Evolutionary conservation across 2,888 invertebrate species (phyloP), one percentile per base, ranked within the genome.

Genomic region (Lysandra bellargus): DNA sequence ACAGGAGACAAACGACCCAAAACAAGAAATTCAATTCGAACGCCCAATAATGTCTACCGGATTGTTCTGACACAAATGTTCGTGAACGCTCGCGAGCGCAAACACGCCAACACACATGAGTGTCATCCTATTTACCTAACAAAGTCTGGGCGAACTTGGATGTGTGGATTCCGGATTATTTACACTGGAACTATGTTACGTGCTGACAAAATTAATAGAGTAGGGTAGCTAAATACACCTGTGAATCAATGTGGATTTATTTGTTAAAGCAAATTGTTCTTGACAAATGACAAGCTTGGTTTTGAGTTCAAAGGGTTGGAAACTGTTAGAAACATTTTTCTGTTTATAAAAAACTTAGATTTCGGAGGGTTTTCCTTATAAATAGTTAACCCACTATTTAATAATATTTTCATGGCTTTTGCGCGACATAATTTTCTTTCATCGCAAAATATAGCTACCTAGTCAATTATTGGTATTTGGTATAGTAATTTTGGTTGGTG

Each of bases 101-200:
- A 83, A 83, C 82, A 83, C 69, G 74, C 79, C 77, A 80, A 81
- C 80, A 80, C 79, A 82, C 82, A 81, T 80, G 83, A 87, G 84
- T 85, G 80, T 80, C 84, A 85, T 86, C 85, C 85, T 87, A 90
- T 89, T 90, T 89, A 86, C 87, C 87, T 89, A 87, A 89, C 88
- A 88, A 64, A 74, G 82, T 80, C 83, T 69, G 53, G 53, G 37
- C 57, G 80, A 37, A 78, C 69, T 78, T 53, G 78, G n/a, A 74
- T 74, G 40, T 74, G 74, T 74, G 74, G 30, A 74, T 74, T 74
- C 7, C 40, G 9, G 44, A 74, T 74, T 74, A 44, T 74, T 74
- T 44, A 74, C 44, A 74, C 74, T 74, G 30, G 12, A 30, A 64
- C 64, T 23, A 64, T 30, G 30, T 3, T 64, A 64, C 30, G 9